Evolutionary conservation across 2,797 vertebrate species (phyloP), one percentile per base, ranked within the genome.

Genomic region (Eulemur coronatus): DNA sequence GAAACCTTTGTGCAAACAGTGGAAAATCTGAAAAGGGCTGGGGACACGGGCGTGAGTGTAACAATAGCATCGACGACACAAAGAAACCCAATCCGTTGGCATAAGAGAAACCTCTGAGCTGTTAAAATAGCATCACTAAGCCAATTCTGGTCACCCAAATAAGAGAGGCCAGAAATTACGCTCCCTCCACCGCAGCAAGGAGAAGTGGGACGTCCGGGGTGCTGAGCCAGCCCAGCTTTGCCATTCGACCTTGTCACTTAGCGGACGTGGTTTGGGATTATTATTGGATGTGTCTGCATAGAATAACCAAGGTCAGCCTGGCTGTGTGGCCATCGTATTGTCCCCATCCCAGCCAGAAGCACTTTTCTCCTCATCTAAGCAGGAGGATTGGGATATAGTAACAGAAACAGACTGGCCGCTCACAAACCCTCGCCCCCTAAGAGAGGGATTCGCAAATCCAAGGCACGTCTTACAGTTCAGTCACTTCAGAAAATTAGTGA

Each of bases 31-130:
- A 22, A 76, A 59, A 72, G 33, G 17, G 48, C 11, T 28, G 24
- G 52, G 59, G 57, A 72, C 18, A 43, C 46, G 30, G 79, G 75
- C 7, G 18, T 0, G 1, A 52, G 5, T 43, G 2, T 8, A 22
- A 61, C 18, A 26, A 8, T 13, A 10, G 75, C n/a, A 35, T 43
- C 48, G 80, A 79, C 63, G 57, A 15, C 55, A 28, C 55, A 30
- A 59, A 76, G 84, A 84, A 87, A 80, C 33, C 22, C 80, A 67
- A 15, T 17, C 15, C 10, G n/a, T 3, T 10, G 38, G 82, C 80
- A 89, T 59, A 59, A 86, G 95, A 91, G 84, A 91, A 76, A 50
- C 11, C 28, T 87, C 61, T 30, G 92, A 93, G 65, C 69, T 38
- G 59, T 46, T 84, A 41, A 78, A 89, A 59, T 15, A 48, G 63